Conservation (phyloP, 2,888 invertebrate species). For the Luffia ferchaultella region DNA sequence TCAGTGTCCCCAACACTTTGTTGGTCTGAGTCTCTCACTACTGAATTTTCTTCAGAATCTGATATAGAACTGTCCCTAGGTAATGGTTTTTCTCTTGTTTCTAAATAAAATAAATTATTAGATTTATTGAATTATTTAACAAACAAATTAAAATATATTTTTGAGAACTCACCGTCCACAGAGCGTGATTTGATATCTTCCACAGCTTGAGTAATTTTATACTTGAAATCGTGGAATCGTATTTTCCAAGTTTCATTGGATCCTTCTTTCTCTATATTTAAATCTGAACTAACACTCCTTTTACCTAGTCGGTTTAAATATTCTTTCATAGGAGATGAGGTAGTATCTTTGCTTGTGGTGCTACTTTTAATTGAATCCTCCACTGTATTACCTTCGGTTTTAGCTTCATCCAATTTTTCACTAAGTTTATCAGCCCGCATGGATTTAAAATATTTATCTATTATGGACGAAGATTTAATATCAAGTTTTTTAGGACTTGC, state of each 20-base stretch:
- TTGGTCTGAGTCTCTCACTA: conserved; percentile 47
- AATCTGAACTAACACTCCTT: conserved; percentile 69
- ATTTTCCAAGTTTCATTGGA: conserved; percentile 75
- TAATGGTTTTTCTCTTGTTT: conserved; percentile 49
- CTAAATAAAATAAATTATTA: conserved; percentile 18
- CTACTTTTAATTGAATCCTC: conserved; percentile 27
- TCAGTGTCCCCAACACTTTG: conserved; percentile 60
- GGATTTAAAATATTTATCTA: conserved; percentile 60
- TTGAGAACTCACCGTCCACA: conserved; percentile 49
- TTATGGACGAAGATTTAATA: conserved; percentile 46
- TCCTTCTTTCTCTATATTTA: conserved; percentile 43
- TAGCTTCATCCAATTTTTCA: conserved; percentile 39
- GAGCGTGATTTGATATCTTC: conserved; percentile 79
- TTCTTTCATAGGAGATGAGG: conserved; percentile 63
- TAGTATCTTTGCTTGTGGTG: conserved; percentile 34
- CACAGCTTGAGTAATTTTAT: conserved; percentile 79
- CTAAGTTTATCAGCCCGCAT: conserved; percentile 37
- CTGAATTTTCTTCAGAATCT: conserved; percentile 68
- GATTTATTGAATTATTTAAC: not conserved
- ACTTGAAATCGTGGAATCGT: conserved; percentile 75
- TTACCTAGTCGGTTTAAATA: conserved; percentile 68
- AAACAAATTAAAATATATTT: not conserved
- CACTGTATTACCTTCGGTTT: conserved; percentile 28
- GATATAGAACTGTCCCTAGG: conserved; percentile 73
- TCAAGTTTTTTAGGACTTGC: conserved; percentile 53